These are phyloP conservation scores for Pachypeltis micranthus DNA, from an alignment of 1,140 invertebrate genomes.

Conservation along the genomic window DNA sequence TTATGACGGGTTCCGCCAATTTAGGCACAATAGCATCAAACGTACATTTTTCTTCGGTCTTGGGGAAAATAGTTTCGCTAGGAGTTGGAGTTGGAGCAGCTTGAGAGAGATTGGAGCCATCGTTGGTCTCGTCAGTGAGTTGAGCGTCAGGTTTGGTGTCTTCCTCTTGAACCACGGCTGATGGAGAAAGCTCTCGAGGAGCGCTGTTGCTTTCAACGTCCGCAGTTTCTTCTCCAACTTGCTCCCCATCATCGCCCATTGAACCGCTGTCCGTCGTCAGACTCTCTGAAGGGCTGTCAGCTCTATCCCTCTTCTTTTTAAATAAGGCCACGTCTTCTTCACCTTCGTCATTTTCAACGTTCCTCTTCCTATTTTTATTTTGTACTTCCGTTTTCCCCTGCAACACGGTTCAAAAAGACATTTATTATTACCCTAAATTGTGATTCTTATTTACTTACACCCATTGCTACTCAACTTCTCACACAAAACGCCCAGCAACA, in stretches of 20 bases:
- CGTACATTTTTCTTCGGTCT: neutral
- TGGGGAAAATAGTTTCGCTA: neutral
- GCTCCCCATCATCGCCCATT: conserved; percentile 58
- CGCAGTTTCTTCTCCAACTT: conserved; percentile 23
- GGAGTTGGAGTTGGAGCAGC: conserved; percentile 23
- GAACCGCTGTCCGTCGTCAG: conserved; percentile 57
- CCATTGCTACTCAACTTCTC: no score
- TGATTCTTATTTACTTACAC: no score
- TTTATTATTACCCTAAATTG: no score
- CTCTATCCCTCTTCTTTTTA: conserved; percentile 57
- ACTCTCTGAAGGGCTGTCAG: conserved; percentile 64
- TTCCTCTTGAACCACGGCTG: conserved; percentile 1
- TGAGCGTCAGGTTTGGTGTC: conserved; percentile 7
- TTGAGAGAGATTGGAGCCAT: conserved; percentile 19
- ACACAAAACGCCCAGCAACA: no score
- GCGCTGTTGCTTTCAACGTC: conserved; percentile 18
- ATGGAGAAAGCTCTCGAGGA: neutral
- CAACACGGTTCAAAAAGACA: no score
- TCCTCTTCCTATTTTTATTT: conserved; percentile 46
- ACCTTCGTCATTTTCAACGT: conserved; percentile 48
- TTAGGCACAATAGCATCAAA: conserved; percentile 6
- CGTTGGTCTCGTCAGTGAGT: conserved; percentile 10
- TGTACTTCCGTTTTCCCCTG: conserved; percentile 19
- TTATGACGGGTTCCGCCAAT: conserved; percentile 4
- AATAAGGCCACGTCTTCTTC: conserved; percentile 40